Evolutionary conservation across 2,888 invertebrate species (phyloP).

Genomic region (Scaptomyza reducta): DNA sequence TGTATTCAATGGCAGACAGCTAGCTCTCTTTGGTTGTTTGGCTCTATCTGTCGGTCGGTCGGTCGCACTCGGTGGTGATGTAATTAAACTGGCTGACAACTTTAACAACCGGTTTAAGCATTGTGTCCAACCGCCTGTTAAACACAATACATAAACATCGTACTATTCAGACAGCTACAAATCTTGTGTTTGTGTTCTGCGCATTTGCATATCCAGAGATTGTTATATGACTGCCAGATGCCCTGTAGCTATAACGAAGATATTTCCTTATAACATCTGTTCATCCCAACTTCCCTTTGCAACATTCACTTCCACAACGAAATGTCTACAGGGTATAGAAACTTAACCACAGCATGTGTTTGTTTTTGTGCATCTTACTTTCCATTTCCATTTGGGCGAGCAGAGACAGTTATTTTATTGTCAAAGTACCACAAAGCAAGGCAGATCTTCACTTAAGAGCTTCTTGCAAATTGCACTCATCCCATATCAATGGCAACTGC

Average conservation of each 20-base stretch:
- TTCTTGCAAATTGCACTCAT: conserved; percentile 56
- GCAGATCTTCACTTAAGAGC: conserved; percentile 54
- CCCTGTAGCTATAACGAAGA: conserved; percentile 1
- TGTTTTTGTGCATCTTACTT: conserved; percentile 37
- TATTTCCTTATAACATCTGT: too few species aligned
- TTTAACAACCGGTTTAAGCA: conserved; percentile 67
- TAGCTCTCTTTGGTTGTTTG: conserved; percentile 7
- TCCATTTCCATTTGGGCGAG: conserved; percentile 40
- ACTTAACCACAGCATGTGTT: conserved; percentile 12
- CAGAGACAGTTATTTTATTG: conserved; percentile 39
- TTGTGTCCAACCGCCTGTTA: conserved; percentile 42
- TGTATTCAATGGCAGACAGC: conserved; percentile 11
- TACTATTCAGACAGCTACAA: conserved; percentile 30
- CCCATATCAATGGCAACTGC: conserved; percentile 23
- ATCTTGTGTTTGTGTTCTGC: conserved; percentile 63
- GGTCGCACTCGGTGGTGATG: conserved; percentile 55
- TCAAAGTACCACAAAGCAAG: conserved; percentile 41
- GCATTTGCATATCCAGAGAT: conserved; percentile 36
- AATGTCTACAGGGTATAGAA: conserved; percentile 18
- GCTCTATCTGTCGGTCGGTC: background rate
- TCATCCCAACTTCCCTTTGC: too few species aligned
- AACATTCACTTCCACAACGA: background rate
- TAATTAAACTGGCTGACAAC: conserved; percentile 64
- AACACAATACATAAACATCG: conserved; percentile 33
- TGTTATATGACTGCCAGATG: conserved; percentile 1